Percentiles rank a stretch among this genome's conserved stretches.
These are phyloP conservation scores for Mormyrops boulengeri DNA, from an alignment of 2,797 vertebrate genomes.

Conservation along the genomic window DNA sequence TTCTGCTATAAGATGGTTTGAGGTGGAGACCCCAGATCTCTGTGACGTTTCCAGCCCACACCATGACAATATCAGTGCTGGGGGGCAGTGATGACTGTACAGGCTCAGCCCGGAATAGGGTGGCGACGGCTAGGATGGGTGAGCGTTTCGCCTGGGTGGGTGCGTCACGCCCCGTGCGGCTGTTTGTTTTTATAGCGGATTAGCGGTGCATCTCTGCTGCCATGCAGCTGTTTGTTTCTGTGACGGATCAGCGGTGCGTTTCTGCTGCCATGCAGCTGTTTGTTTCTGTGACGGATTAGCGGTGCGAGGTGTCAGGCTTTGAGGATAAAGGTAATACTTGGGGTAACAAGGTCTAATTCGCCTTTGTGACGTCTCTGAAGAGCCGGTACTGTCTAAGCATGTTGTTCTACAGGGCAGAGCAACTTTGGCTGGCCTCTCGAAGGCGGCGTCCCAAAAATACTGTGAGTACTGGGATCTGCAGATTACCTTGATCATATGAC, in stretches of 20 bases:
- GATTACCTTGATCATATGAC: neutral
- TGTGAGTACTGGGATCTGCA: neutral
- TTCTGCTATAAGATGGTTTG: slow-evolving; percentile 42
- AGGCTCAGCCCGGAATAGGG: neutral
- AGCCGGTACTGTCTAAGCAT: neutral
- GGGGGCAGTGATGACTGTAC: neutral
- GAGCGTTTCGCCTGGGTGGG: neutral
- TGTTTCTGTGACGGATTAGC: slow-evolving; percentile 35
- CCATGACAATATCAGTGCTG: slow-evolving; percentile 17
- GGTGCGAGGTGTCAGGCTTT: neutral
- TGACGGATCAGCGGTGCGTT: too few relatives aligned
- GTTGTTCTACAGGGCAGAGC: neutral
- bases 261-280: slow-evolving; percentile 18
- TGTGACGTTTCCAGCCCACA: slow-evolving; percentile 28
- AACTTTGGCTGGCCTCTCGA: neutral
- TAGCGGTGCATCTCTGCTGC: slow-evolving; percentile 12
- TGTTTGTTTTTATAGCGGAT: slow-evolving; percentile 29
- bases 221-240: too few relatives aligned
- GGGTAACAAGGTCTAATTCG: neutral
- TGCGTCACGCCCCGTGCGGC: slow-evolving; percentile 10
- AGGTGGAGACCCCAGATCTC: slow-evolving; percentile 43
- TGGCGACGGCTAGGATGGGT: slow-evolving; percentile 28
- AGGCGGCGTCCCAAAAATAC: neutral
- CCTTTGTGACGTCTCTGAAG: neutral
- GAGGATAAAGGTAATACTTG: neutral